A percentile compares a stretch with the other conserved stretches of the same genome.
phyloP scores from a whole-genome alignment of 2,888 invertebrate genomes.

The Eumacrocentrus americanus region DNA sequence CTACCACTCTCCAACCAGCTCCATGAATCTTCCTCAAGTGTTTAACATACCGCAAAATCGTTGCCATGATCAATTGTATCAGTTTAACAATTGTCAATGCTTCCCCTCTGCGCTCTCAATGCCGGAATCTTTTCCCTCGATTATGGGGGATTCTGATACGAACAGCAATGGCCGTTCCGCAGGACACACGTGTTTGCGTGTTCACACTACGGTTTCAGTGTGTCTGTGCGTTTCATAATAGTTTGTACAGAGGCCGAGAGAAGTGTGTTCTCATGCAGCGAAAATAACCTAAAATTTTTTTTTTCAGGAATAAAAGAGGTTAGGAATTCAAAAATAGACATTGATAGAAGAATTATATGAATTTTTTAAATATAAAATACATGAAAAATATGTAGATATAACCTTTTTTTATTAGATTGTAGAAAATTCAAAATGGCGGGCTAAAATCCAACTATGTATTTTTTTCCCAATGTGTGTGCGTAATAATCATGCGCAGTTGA shows the following conservation, averaged over 20 bases:
- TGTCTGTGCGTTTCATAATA: background rate
- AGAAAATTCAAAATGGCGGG: conserved; percentile 7
- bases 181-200: background rate
- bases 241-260: background rate
- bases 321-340: too few relatives aligned
- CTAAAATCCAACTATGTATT: background rate
- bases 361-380: too few relatives aligned
- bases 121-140: background rate
- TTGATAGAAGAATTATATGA: too few relatives aligned
- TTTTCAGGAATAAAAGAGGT: too few relatives aligned
- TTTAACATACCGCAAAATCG: conserved; percentile 17
- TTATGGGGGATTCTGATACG: background rate
- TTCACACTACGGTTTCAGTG: background rate
- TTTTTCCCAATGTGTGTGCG: background rate
- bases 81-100: background rate
- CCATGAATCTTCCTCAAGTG: conserved; percentile 6
- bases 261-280: background rate
- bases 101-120: too few relatives aligned
- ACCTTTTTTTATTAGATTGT: background rate
- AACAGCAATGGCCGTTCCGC: background rate
- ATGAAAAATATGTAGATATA: too few relatives aligned
- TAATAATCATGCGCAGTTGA: background rate
- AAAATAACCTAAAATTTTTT: too few relatives aligned
- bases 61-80: conserved; percentile 6
- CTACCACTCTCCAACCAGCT: background rate